Evolutionary conservation across 2,797 vertebrate genomes (phyloP), one percentile per base, ranked within the genome.

Genomic region (Centroberyx gerrardi): DNA sequence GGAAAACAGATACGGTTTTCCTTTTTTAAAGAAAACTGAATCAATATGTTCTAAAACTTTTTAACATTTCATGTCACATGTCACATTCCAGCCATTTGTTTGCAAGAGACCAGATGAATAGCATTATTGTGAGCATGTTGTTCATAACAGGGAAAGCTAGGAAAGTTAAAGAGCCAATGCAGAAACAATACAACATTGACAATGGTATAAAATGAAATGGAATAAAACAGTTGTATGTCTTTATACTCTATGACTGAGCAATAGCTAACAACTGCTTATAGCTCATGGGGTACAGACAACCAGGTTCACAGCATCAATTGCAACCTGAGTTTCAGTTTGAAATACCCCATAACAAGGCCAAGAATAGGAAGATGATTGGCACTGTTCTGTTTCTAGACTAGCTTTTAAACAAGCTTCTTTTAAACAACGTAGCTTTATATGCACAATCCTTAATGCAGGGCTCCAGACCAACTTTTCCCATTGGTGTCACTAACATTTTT

Each of bases 21-120:
- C 18, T n/a, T 14, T 4, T 52, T 36, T 33, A 46, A 74, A 76
- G 56, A 73, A 29, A 55, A 69, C 80, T 67, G 68, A 8, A 62
- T 82, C 76, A 75, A 68, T 56, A 65, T n/a, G 44, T 76, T 68
- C 38, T 8, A 27, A 68, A 73, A 42, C 54, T 62, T n/a, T 12
- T 28, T 42, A 40, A 56, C 4, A 44, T 61, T 27, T 53, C 52
- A 53, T 42, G 40, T 42, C 38, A 42, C 13, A 40, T n/a, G 2
- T 51, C 49, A 62, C 44, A 63, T 17, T 42, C 13, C 40, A 27
- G 28, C 42, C 14, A 61, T 22, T 42, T 18, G 44, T 61, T 10
- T 22, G 10, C 40, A 13, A 61, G 36, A 36, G 27, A 29, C 28
- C 33, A 36, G 33, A 4, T 36, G 33, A 40, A 8, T 40, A 8